Percentiles rank a stretch among this genome's conserved stretches.
phyloP scores from a whole-genome alignment of 2,113 vertebrate genomes.

The Jaculus jaculus region DNA sequence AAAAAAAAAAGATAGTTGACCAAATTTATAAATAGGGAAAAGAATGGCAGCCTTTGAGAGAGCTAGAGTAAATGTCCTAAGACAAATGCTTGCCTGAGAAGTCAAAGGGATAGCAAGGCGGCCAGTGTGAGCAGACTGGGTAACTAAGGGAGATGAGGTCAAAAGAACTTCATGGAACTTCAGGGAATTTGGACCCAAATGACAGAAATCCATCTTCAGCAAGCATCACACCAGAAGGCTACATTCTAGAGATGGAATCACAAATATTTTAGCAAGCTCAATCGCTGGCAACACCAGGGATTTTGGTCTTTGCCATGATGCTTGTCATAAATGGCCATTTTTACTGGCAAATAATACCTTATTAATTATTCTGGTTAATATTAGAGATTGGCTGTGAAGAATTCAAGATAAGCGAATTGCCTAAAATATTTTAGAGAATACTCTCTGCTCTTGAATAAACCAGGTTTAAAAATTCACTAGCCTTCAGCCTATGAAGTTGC shows the following conservation, averaged over 20 bases:
- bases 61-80: neutral
- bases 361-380: neutral
- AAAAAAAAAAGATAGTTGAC: no score
- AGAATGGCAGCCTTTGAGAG: neutral
- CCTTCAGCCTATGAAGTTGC: neutral
- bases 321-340: neutral
- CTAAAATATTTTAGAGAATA: slow-evolving; percentile 4
- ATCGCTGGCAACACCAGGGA: neutral
- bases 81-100: neutral
- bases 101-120: neutral
- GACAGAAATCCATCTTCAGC: neutral
- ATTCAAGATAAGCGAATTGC: neutral
- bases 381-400: neutral
- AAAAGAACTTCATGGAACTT: neutral
- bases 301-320: neutral
- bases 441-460: neutral
- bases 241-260: neutral
- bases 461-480: neutral
- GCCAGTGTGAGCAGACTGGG: neutral
- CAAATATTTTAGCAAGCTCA: neutral
- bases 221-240: neutral
- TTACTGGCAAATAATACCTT: neutral
- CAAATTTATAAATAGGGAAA: neutral
- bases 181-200: neutral
- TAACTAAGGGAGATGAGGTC: neutral